Base-by-base conservation (phyloP, 2,888 invertebrate species). In the Schizaphis graminum region DNA sequence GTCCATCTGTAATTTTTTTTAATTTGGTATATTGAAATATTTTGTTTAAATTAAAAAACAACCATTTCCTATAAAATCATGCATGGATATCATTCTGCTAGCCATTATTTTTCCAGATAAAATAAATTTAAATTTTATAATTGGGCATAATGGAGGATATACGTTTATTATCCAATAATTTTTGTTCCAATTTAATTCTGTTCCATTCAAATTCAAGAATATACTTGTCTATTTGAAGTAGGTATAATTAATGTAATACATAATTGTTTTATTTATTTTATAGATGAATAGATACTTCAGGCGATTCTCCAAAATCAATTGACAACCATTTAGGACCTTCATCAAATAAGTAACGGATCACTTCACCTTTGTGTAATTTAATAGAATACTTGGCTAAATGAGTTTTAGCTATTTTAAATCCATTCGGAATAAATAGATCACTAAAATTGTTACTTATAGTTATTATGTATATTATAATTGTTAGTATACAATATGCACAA, bases 311-410 rank as follows among this genome's bases (percentile, higher is more conserved):
- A 86, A 94, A 91, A 91, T 91, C 26, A 86, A 94, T 61, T 1
- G 90, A 94, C 28, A 94, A 67, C 93, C 86, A 86, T 86, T 86
- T 91, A 24, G 49, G 21, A 41, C 86, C 86, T 44, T 49, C 47
- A 10, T 67, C n/a, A 21, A 3, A 24, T 35, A 77, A 61, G 47
- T 35, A 86, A 41, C 11, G 26, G 41, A 41, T 57, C 35, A 91
- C 87, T 86, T 94, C 90, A 24, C 91, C 49, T 44, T 44, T 94
- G 24, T 91, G 61, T 53, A 94, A n/a, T 86, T 41, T 90, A 49
- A 94, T 85, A 49, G 86, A 87, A 47, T 94, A 94, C 28, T 86
- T 94, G 11, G 94, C 94, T 24, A 94, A 61, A 91, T 94, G 90
- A 91, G 61, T 87, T 24, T 86, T 44, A 21, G 53, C 61, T 86